Evolutionary conservation across 2,797 vertebrate genomes (phyloP).

Genomic region (Xyrichtys novacula): DNA sequence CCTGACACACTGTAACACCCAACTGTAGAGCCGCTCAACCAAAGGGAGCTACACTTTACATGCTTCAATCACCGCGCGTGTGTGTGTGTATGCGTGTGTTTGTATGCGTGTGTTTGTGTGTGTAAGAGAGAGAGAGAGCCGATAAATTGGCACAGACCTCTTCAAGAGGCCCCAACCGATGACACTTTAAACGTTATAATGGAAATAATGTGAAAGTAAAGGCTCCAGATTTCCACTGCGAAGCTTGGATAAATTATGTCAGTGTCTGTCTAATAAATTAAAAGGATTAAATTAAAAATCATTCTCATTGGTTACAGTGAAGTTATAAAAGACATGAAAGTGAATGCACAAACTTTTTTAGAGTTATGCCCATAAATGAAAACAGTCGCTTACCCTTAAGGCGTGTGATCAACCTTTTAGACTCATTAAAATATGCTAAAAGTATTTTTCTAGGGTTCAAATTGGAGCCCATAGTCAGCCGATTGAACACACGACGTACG

Average conservation of each 20-base stretch:
- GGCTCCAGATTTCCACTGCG: neutral
- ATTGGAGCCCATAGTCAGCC: neutral
- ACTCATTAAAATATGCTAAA: neutral
- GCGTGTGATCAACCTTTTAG: neutral
- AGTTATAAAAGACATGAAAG: neutral
- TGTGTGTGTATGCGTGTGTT: constrained; percentile 15
- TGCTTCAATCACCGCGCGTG: constrained; percentile 25
- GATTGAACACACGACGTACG: neutral
- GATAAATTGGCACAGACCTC: constrained; percentile 20
- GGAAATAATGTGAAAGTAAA: neutral
- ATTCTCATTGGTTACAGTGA: neutral
- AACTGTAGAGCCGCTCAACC: constrained; percentile 31
- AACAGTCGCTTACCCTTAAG: neutral
- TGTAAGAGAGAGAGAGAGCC: no score
- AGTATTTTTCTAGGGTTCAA: neutral
- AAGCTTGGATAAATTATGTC: no score
- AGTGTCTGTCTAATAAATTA: neutral
- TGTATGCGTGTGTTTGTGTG: constrained; percentile 2
- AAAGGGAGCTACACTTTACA: constrained; percentile 30
- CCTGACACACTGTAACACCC: constrained; percentile 46
- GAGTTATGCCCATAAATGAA: neutral
- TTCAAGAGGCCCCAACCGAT: constrained; percentile 49
- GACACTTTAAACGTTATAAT: constrained; percentile 21
- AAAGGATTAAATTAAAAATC: neutral
- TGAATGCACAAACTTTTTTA: constrained; percentile 8